A percentile compares a stretch with the other conserved stretches of the same genome.
phyloP scores from a whole-genome alignment of 2,113 vertebrate genomes.

The Cardinalis cardinalis region DNA sequence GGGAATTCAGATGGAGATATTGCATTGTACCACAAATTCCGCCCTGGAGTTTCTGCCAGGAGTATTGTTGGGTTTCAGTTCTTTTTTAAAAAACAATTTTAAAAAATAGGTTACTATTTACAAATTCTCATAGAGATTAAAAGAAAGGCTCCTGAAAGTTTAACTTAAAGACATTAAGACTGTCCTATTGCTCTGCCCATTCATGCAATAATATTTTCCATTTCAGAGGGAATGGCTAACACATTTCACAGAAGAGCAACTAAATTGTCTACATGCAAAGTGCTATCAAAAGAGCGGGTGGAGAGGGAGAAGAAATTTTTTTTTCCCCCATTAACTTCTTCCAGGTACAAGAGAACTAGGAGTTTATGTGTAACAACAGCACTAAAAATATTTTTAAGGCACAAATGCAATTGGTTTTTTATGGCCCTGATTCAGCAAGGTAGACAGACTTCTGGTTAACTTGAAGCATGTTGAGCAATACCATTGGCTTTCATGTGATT shows the following conservation, averaged over 20 bases:
- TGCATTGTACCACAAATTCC: background rate
- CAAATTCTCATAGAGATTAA: background rate
- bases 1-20: background rate
- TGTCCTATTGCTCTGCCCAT: background rate
- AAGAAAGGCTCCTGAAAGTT: background rate
- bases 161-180: background rate
- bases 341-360: background rate
- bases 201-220: background rate
- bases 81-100: background rate
- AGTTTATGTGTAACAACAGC: conserved; percentile 7
- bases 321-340: conserved; percentile 19
- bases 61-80: background rate
- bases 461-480: background rate
- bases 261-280: background rate
- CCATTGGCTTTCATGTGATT: background rate
- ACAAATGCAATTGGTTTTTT: conserved; percentile 4
- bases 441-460: background rate
- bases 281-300: background rate
- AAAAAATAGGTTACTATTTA: background rate
- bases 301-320: background rate
- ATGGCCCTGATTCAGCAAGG: conserved; percentile 13
- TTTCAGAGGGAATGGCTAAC: background rate
- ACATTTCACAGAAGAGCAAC: background rate
- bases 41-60: background rate
- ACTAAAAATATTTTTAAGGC: conserved; percentile 26